phyloP scores from a whole-genome alignment of 2,797 vertebrate genomes.

The Rhynchotus rufescens region DNA sequence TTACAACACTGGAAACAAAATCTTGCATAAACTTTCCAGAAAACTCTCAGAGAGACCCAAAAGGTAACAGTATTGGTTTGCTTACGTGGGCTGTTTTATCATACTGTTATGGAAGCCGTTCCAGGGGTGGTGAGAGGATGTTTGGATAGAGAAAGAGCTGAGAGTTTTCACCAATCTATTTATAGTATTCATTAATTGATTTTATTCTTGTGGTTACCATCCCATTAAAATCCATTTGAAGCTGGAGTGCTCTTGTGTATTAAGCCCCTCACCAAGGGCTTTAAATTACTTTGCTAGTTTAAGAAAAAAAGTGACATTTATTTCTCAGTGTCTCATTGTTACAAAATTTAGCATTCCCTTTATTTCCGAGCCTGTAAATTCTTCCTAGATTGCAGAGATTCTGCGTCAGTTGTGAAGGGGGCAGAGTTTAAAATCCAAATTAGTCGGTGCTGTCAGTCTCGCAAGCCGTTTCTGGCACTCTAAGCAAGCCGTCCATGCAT shows the following conservation, averaged over 20 bases:
- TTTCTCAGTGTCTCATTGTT: conserved; percentile 7
- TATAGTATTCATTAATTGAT: conserved; percentile 74
- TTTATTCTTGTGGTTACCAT: conserved; percentile 68
- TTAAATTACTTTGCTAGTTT: conserved; percentile 67
- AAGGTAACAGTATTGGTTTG: conserved; percentile 3
- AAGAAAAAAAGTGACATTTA: background rate
- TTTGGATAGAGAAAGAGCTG: conserved; percentile 22
- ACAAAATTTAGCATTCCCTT: background rate
- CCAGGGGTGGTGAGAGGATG: conserved; percentile 49
- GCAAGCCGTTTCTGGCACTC: background rate
- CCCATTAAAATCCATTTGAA: conserved; percentile 73
- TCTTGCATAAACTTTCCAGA: background rate
- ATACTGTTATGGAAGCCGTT: conserved; percentile 52
- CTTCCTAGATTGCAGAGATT: background rate
- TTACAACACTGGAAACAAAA: background rate
- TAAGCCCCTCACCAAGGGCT: conserved; percentile 37
- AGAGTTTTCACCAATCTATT: conserved; percentile 56
- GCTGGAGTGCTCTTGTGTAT: conserved; percentile 64
- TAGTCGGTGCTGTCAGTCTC: background rate
- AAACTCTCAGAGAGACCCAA: conserved; percentile 12
- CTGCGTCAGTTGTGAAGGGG: background rate
- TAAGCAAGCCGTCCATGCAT: background rate
- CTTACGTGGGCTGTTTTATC: conserved; percentile 28
- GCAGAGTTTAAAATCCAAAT: background rate
- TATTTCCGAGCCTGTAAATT: background rate